Conservation (phyloP, 2,888 invertebrate genomes). For the Metalampra italica region DNA sequence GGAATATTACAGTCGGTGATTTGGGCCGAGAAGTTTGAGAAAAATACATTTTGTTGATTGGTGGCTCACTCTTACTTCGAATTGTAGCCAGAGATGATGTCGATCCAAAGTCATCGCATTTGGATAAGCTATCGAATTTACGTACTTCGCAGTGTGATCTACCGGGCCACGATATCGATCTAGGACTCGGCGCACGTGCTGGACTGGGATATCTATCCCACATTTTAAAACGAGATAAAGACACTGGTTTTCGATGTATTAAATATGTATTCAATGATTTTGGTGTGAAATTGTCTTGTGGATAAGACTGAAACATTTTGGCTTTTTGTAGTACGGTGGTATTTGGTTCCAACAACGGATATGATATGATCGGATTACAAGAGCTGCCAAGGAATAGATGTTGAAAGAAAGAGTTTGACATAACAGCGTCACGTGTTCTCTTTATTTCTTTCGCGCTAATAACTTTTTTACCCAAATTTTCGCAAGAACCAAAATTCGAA, state of each 20-base stretch:
- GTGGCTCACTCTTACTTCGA: slow-evolving; percentile 82
- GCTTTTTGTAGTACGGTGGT: slow-evolving; percentile 84
- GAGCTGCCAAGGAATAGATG: slow-evolving; percentile 81
- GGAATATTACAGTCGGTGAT: slow-evolving; percentile 61
- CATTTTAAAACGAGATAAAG: slow-evolving; percentile 84
- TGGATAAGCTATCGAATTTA: slow-evolving; percentile 69
- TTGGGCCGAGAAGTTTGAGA: slow-evolving; percentile 70
- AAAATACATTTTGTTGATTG: slow-evolving; percentile 72
- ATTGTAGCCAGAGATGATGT: slow-evolving; percentile 69
- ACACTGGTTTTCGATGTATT: slow-evolving; percentile 83
- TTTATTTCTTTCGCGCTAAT: slow-evolving; percentile 68
- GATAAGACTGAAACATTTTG: slow-evolving; percentile 81
- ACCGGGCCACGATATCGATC: slow-evolving; percentile 80
- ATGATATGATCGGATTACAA: slow-evolving; percentile 28
- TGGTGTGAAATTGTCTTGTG: slow-evolving; percentile 66
- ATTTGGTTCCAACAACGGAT: slow-evolving; percentile 53
- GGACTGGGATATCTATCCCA: slow-evolving; percentile 79
- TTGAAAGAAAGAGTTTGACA: slow-evolving; percentile 84
- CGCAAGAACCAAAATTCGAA: slow-evolving; percentile 45
- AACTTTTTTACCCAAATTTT: slow-evolving; percentile 34
- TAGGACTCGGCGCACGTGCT: slow-evolving; percentile 74
- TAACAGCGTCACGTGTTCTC: slow-evolving; percentile 77
- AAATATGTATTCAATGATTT: slow-evolving; percentile 83
- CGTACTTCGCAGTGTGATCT: slow-evolving; percentile 71
- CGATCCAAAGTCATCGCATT: slow-evolving; percentile 62